phyloP scores from a whole-genome alignment of 2,113 vertebrate species.

The Colius striatus region DNA sequence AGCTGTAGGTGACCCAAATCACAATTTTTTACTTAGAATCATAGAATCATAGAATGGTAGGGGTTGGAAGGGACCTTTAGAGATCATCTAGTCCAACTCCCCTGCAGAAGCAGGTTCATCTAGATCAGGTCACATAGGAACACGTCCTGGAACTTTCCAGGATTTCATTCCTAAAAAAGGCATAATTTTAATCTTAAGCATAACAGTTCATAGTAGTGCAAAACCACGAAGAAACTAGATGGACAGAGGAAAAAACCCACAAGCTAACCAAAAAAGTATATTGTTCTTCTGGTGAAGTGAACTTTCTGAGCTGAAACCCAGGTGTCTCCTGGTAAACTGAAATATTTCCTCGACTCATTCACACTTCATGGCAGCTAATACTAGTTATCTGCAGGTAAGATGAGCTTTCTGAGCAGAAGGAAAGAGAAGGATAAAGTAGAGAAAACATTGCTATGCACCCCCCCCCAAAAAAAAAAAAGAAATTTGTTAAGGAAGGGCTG shows the following conservation, averaged over 20 bases:
- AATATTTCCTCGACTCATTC: conserved; percentile 11
- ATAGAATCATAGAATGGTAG: too few relatives aligned
- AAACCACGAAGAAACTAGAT: neutral
- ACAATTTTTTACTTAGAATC: neutral
- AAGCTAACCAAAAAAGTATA: neutral
- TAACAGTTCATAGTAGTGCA: neutral
- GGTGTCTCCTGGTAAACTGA: neutral
- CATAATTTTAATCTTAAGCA: neutral
- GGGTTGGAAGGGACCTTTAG: too few relatives aligned
- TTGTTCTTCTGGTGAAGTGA: neutral
- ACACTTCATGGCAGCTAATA: neutral
- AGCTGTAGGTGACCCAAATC: neutral
- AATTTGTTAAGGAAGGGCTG: neutral
- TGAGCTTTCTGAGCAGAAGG: neutral
- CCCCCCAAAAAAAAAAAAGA: neutral
- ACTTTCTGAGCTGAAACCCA: neutral
- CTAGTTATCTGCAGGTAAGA: neutral
- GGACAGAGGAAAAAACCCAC: neutral
- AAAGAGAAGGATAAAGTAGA: conserved; percentile 6
- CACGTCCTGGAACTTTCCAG: too few relatives aligned
- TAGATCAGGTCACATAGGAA: too few relatives aligned
- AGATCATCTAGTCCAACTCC: too few relatives aligned
- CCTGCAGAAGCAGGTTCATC: too few relatives aligned
- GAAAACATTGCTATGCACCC: neutral
- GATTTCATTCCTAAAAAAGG: neutral